These are phyloP conservation scores for Rhodinocichla rosea DNA, from an alignment of 2,113 vertebrate species.

Conservation along the genomic window DNA sequence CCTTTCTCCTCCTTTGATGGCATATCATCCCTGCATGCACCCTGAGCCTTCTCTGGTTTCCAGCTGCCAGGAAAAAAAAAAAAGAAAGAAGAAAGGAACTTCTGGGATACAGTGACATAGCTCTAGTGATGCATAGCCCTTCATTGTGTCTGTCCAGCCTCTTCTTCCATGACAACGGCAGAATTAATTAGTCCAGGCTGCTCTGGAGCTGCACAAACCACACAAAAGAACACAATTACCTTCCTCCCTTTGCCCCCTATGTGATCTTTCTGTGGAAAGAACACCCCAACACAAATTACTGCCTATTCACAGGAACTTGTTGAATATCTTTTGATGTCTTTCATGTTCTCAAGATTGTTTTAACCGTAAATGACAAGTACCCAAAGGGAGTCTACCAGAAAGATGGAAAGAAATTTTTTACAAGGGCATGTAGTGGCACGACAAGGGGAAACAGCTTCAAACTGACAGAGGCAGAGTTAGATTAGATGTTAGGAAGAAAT, in stretches of 20 bases:
- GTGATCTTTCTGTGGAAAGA: neutral
- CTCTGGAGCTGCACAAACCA: neutral
- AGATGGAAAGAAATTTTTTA: neutral
- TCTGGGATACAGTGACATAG: neutral
- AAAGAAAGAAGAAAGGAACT: neutral
- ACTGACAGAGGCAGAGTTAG: neutral
- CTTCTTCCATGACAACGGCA: neutral
- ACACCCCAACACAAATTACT: neutral
- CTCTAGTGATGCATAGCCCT: neutral
- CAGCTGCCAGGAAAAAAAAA: constrained; percentile 47
- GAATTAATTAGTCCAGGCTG: neutral
- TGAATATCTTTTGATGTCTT: neutral
- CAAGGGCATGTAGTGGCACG: neutral
- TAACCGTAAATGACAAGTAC: neutral
- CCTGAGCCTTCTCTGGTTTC: constrained; percentile 59
- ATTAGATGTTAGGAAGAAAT: neutral
- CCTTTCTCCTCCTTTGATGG: neutral
- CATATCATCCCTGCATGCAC: neutral
- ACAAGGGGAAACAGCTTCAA: neutral
- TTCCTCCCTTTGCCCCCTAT: neutral
- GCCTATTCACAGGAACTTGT: neutral
- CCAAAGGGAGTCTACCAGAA: neutral
- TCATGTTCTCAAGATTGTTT: neutral
- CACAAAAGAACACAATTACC: neutral
- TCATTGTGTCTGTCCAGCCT: neutral